Percentiles rank a stretch among this genome's conserved stretches.
These are phyloP conservation scores for Oedothorax gibbosus DNA, from an alignment of 1,140 invertebrate species.

Conservation along the genomic window DNA sequence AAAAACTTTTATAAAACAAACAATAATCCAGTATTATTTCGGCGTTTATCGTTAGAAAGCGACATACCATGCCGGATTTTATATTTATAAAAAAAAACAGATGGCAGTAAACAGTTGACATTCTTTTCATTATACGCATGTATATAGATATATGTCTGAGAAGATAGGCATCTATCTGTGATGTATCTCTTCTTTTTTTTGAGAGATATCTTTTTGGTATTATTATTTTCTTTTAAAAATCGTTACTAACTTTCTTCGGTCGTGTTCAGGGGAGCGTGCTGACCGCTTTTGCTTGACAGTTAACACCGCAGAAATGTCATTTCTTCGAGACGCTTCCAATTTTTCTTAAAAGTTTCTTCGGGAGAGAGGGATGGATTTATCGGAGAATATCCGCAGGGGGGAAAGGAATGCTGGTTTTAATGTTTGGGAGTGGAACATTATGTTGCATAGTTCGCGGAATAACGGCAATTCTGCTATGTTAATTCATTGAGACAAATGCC, in stretches of 20 bases:
- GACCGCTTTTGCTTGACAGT: conserved; percentile 58
- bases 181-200: conserved; percentile 39
- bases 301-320: conserved; percentile 54
- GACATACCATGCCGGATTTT: conserved; percentile 48
- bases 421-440: conserved; percentile 27
- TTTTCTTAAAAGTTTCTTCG: background rate
- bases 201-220: conserved; percentile 4
- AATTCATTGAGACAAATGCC: too few relatives aligned
- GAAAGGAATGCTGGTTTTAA: conserved; percentile 20
- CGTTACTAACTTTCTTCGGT: conserved; percentile 52
- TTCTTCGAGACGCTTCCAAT: background rate
- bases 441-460: conserved; percentile 6
- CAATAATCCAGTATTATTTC: conserved; percentile 33
- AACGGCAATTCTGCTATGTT: too few relatives aligned
- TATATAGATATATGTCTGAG: conserved; percentile 5
- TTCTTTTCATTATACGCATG: conserved; percentile 36
- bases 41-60: conserved; percentile 58
- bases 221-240: conserved; percentile 51
- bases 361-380: conserved; percentile 43
- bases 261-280: conserved; percentile 40
- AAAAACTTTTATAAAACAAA: background rate
- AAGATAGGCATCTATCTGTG: conserved; percentile 34
- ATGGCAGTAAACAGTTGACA: conserved; percentile 53
- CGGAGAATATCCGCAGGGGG: background rate
- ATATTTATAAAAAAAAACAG: conserved; percentile 34